These are phyloP conservation scores for Xenopus laevis DNA, from an alignment of 2,113 vertebrate genomes.

Conservation along the genomic window DNA sequence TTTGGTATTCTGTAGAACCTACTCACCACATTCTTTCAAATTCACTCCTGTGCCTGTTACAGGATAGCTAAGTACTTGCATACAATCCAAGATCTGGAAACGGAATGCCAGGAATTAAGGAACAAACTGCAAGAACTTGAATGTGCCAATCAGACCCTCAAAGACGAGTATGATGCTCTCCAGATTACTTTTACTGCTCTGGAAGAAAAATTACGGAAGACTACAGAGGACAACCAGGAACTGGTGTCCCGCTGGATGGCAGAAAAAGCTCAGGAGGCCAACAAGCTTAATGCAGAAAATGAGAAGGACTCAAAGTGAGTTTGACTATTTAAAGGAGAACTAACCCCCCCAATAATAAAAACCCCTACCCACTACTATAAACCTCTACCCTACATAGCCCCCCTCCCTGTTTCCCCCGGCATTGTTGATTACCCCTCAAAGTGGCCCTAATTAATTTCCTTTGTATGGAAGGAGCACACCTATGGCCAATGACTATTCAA, in stretches of 20 bases:
- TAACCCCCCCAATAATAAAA: no score
- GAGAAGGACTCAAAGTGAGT: constrained; percentile 89
- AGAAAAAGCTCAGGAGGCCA: constrained; percentile 95
- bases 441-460: no score
- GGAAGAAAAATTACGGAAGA: constrained; percentile 92
- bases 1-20: no score
- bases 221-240: constrained; percentile 94
- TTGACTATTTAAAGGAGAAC: no score
- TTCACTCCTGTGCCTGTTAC: constrained; percentile 42
- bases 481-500: no score
- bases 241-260: constrained; percentile 97
- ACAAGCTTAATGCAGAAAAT: constrained; percentile 92
- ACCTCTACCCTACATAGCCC: no score
- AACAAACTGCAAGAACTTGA: constrained; percentile 85
- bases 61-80: constrained; percentile 88
- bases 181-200: constrained; percentile 95
- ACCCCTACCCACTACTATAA: no score
- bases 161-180: constrained; percentile 94
- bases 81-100: constrained; percentile 77
- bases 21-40: no score
- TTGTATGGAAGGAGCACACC: no score
- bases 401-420: no score
- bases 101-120: constrained; percentile 81
- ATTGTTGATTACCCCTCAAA: no score
- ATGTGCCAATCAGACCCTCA: constrained; percentile 89